A percentile compares a stretch with the other conserved stretches of the same genome.
These are phyloP conservation scores for Lacanobia oleracea DNA, from an alignment of 2,888 invertebrate genomes.

Conservation along the genomic window DNA sequence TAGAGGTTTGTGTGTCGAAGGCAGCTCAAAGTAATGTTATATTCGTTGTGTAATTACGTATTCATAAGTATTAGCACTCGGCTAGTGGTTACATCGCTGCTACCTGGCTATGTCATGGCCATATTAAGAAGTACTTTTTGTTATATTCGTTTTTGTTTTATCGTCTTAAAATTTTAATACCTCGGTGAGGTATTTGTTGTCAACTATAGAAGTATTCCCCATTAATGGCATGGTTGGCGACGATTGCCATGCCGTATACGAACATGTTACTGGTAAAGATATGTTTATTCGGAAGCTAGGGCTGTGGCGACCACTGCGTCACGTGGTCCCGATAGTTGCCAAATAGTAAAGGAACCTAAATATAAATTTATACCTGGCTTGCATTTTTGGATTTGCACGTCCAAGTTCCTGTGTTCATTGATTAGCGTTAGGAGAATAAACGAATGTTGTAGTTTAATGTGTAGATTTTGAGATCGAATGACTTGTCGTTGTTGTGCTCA, in stretches of 20 bases:
- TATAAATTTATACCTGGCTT: slow-evolving; percentile 70
- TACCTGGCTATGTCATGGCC: slow-evolving; percentile 66
- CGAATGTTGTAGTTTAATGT: slow-evolving; percentile 68
- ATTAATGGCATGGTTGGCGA: slow-evolving; percentile 39
- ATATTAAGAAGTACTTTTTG: slow-evolving; percentile 73
- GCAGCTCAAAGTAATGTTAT: slow-evolving; percentile 73
- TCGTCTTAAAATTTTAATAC: slow-evolving; percentile 48
- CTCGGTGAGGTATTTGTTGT: slow-evolving; percentile 61
- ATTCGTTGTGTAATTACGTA: slow-evolving; percentile 66
- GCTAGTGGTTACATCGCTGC: slow-evolving; percentile 58
- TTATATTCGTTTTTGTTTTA: slow-evolving; percentile 56
- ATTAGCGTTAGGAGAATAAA: slow-evolving; percentile 76
- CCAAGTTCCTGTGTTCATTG: slow-evolving; percentile 87
- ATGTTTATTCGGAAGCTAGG: slow-evolving; percentile 24
- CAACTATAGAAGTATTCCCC: slow-evolving; percentile 47
- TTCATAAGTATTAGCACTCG: slow-evolving; percentile 64
- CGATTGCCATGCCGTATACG: slow-evolving; percentile 44
- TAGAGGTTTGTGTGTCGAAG: slow-evolving; percentile 62
- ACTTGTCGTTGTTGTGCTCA: slow-evolving; percentile 72
- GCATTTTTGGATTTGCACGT: slow-evolving; percentile 81
- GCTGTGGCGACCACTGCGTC: slow-evolving; percentile 46
- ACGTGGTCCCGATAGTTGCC: slow-evolving; percentile 54
- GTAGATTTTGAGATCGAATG: slow-evolving; percentile 70
- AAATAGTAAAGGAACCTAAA: slow-evolving; percentile 56
- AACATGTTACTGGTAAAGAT: slow-evolving; percentile 53